These are phyloP conservation scores for Himalopsyche japonica DNA, from an alignment of 2,888 invertebrate genomes.

Conservation along the genomic window DNA sequence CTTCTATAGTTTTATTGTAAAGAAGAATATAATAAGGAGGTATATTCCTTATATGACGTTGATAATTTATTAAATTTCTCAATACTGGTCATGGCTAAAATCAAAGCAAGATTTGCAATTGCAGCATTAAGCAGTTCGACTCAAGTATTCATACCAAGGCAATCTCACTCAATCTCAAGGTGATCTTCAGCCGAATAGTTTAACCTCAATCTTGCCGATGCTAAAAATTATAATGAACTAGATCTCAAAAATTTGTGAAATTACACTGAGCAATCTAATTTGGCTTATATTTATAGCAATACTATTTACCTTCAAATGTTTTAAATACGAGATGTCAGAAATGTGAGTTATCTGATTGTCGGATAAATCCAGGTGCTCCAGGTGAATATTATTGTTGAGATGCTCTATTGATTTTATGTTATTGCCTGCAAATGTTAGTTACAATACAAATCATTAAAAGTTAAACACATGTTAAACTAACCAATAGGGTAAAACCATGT, in stretches of 20 bases:
- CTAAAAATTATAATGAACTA: too few relatives aligned
- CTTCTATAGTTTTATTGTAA: too few relatives aligned
- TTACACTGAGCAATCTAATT: constrained; percentile 12
- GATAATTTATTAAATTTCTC: too few relatives aligned
- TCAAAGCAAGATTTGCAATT: too few relatives aligned
- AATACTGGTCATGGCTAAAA: too few relatives aligned
- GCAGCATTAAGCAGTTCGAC: too few relatives aligned
- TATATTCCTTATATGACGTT: too few relatives aligned
- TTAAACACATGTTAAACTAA: constrained; percentile 2
- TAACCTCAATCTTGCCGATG: too few relatives aligned
- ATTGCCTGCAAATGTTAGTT: constrained; percentile 66
- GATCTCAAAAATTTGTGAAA: background rate
- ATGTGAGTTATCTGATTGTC: constrained; percentile 86
- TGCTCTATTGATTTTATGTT: constrained; percentile 93
- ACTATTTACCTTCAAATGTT: constrained; percentile 66
- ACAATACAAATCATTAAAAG: background rate
- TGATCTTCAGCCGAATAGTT: too few relatives aligned
- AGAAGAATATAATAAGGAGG: too few relatives aligned
- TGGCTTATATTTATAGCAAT: background rate
- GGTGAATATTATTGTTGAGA: constrained; percentile 76
- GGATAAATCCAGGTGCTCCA: constrained; percentile 85
- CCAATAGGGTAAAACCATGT: background rate
- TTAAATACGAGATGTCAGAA: constrained; percentile 82
- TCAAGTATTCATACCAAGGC: too few relatives aligned
- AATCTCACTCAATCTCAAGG: too few relatives aligned